These are phyloP conservation scores for Lathronympha strigana DNA, from an alignment of 2,888 invertebrate species.

Conservation along the genomic window DNA sequence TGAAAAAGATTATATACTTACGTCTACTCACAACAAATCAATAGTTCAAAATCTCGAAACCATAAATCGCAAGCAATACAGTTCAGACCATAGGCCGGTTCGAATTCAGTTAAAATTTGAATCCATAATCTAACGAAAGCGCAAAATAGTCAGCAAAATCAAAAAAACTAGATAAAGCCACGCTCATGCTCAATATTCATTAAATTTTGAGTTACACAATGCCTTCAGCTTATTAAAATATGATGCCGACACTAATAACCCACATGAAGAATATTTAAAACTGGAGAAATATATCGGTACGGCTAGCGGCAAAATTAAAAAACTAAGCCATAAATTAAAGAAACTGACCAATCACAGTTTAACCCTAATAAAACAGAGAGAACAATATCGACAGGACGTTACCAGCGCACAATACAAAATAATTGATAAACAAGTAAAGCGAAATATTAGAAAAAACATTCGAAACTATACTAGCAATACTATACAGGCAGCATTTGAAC, in stretches of 20 bases:
- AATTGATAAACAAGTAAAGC: background rate
- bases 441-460: too few relatives aligned
- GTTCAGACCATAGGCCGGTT: background rate
- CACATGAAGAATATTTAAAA: background rate
- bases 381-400: too few relatives aligned
- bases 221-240: background rate
- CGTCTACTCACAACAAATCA: background rate
- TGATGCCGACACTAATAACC: background rate
- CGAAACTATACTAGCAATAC: background rate
- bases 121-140: background rate
- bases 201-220: background rate
- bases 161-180: background rate
- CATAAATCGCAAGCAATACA: background rate
- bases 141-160: background rate
- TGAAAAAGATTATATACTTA: background rate
- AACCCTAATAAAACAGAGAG: too few relatives aligned
- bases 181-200: too few relatives aligned
- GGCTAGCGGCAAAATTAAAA: background rate
- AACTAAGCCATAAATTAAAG: background rate
- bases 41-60: background rate
- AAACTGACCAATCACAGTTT: background rate
- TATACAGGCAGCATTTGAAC: too few relatives aligned
- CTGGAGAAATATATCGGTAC: background rate
- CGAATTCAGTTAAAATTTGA: background rate
- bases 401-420: background rate